Conservation (phyloP, 2,113 vertebrate genomes). For the Tachycineta bicolor region DNA sequence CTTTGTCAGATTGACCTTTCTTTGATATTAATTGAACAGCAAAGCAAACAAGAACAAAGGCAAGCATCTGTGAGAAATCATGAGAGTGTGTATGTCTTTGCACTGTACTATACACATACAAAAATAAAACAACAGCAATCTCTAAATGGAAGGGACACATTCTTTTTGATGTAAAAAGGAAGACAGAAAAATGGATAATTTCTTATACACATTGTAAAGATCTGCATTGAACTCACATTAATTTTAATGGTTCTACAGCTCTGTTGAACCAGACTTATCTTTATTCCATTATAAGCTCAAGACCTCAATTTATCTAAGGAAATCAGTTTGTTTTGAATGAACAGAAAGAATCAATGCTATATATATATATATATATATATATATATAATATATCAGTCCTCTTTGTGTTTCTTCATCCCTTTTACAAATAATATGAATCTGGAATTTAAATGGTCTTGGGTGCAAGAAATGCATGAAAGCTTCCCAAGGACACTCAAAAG, state of each 20-base stretch:
- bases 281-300: background rate
- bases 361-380: background rate
- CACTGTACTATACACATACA: background rate
- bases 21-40: slow-evolving; percentile 56
- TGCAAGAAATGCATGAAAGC: background rate
- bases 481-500: background rate
- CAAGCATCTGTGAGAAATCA: background rate
- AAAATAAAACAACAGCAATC: background rate
- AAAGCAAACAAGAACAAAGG: slow-evolving; percentile 29
- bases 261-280: background rate
- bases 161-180: background rate
- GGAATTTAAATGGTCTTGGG: background rate
- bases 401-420: background rate
- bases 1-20: slow-evolving; percentile 66
- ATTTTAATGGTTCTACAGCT: background rate
- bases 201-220: background rate
- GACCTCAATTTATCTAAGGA: background rate
- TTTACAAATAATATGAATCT: background rate
- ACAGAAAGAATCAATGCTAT: background rate
- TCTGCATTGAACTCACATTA: background rate
- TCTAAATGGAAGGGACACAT: background rate
- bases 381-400: background rate
- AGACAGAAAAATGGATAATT: background rate
- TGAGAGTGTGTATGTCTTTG: background rate
- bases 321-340: background rate